Base-by-base conservation (phyloP, 2,113 vertebrate species). In the Dissostichus mawsoni region DNA sequence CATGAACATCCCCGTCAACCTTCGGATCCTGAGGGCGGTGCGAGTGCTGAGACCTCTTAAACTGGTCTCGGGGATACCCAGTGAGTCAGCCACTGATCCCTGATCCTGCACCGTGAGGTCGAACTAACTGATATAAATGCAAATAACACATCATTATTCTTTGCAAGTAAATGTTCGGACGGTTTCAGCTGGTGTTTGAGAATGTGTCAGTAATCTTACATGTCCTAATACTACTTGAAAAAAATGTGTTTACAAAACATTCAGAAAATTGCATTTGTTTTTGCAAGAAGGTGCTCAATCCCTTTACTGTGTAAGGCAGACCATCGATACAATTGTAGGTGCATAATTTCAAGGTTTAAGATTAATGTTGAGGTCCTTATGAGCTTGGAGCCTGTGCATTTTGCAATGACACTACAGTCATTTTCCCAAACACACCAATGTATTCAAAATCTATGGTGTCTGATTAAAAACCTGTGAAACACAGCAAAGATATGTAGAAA, bases 1-100 rank as follows among this genome's bases (percentile, higher is more conserved):
- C 93, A 99, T 99, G 96, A 98, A 99, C 95, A 99, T 98, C 55
- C 98, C 98, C 0, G 97, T 99, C 73, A 98, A 99, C 92, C 95
- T 99, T 89, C 95, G 98, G 88, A 99, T 98, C 0, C 95, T 99
- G 89, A 95, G 98, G 68, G 98, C 98, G 0, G 98, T 99, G 68
- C 96, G 98, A 0, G 98, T 99, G 72, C 95, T 99, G 84, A 92
- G 98, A 78, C 98, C 98, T 9, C 95, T 99, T 85, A 99, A 99
- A 92, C 98, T 99, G 0, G 98, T 99, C 88, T 99, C 98, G 0
- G 98, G 98, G 81, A 99, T 99, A 88, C 98, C 98, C 56, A 99
- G 98, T 99, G 93, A 97, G 97, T 95, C 56, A 41, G 10, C 63
- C 70, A 20, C 77, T 71, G 62, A 53, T 77, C 57, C 76, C 18